These are phyloP conservation scores for Glareola pratincola DNA, from an alignment of 2,113 vertebrate species.

Conservation along the genomic window DNA sequence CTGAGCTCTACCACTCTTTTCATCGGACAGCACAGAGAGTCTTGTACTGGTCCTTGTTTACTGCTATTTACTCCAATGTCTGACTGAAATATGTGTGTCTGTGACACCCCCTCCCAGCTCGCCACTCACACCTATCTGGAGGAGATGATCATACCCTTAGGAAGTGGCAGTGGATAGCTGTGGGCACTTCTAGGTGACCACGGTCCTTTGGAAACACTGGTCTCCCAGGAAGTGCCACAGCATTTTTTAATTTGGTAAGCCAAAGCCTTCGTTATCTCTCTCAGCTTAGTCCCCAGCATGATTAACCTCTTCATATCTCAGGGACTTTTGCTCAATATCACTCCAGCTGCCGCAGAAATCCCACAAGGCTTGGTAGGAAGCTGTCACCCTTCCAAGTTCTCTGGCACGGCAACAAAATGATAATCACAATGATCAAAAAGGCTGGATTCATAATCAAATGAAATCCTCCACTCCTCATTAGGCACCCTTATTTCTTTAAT, in stretches of 20 bases:
- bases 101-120: background rate
- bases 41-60: background rate
- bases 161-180: background rate
- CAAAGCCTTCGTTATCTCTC: background rate
- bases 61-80: background rate
- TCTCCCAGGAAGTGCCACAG: background rate
- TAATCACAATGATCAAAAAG: background rate
- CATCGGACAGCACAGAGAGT: background rate
- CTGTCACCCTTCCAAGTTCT: background rate
- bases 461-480: slow-evolving; percentile 13
- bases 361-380: background rate
- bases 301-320: background rate
- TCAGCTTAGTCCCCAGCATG: background rate
- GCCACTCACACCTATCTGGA: background rate
- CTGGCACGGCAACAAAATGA: background rate
- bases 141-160: background rate
- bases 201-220: background rate
- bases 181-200: background rate
- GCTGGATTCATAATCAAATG: background rate
- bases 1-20: background rate
- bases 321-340: background rate
- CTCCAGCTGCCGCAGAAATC: background rate
- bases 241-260: background rate
- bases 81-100: background rate
- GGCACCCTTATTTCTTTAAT: background rate